Evolutionary conservation across 2,113 vertebrate species (phyloP).

Genomic region (Hemiprocne comata): DNA sequence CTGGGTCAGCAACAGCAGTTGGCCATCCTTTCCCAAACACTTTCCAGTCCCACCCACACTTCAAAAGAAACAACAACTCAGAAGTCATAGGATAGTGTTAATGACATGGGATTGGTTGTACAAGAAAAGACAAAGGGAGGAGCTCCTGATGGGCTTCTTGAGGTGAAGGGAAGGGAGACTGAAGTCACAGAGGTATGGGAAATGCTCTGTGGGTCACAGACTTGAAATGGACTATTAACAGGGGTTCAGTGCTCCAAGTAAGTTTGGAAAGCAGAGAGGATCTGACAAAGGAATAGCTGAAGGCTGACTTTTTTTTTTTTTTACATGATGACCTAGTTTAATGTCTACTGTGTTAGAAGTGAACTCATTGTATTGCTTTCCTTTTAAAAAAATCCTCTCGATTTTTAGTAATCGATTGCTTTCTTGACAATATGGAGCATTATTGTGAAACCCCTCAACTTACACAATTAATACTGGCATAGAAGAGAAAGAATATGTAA

Average conservation of each 20-base stretch:
- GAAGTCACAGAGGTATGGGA: neutral
- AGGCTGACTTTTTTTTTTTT: neutral
- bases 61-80: neutral
- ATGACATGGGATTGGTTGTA: neutral
- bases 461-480: neutral
- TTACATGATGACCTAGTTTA: neutral
- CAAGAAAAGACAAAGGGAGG: neutral
- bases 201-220: neutral
- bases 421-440: neutral
- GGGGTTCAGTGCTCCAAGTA: fast-evolving
- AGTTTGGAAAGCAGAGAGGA: neutral
- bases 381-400: neutral
- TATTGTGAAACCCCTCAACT: neutral
- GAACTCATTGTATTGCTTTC: neutral
- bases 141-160: neutral
- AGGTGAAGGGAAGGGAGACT: neutral
- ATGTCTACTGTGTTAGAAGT: neutral
- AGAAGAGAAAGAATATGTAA: slow-evolving; percentile 5
- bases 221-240: neutral
- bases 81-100: neutral
- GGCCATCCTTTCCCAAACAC: neutral
- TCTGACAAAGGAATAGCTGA: neutral
- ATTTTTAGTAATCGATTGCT: neutral
- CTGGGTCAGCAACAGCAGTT: no score
- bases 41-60: neutral